Evolutionary conservation across 2,888 invertebrate genomes (phyloP), one percentile per base, ranked within the genome.

Genomic region (Ennomos erosarius): DNA sequence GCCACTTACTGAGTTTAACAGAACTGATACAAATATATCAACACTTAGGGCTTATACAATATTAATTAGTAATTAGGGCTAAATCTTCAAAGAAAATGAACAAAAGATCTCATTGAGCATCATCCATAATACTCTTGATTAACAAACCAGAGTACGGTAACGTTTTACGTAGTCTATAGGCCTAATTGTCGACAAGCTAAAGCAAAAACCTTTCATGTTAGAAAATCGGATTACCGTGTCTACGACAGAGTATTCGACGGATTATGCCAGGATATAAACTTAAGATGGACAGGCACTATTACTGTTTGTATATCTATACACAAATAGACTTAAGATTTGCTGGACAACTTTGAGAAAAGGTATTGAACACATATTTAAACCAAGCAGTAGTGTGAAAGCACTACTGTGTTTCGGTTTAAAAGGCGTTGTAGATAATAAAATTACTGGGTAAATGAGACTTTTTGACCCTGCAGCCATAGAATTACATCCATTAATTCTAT

Each of bases 151-250:
- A 38, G 35, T n/a, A 33, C 26, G 35, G 26, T 45, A 35, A 49
- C 26, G 43, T 43, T 26, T 16, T 2, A 9, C 3, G 10, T 1
- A 43, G 43, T 16, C 10, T 26, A 40, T 39, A 48, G 26, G 42
- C 44, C 38, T 48, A 53, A 48, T 58, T 48, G 53, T 45, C 54
- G 11, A 12, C n/a, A 42, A 35, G 16, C 46, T 54, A 35, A 62
- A 69, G 64, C 68, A 54, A 65, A 65, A 69, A 64, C 67, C 67
- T 51, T 45, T 61, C 63, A 64, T 73, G 78, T 73, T 70, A 65
- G 62, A 63, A 71, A 77, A 82, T 71, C 74, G 71, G 83, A 81
- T 84, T 83, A 84, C 67, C 61, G 71, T 65, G 71, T 75, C 73
- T 72, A 74, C 54, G 65, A 64, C 66, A 69, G 74, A 65, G 70